A percentile compares a stretch with the other conserved stretches of the same genome.
Evolutionary conservation across 2,797 vertebrate genomes (phyloP).

Genomic region (Sarcoramphus papa): DNA sequence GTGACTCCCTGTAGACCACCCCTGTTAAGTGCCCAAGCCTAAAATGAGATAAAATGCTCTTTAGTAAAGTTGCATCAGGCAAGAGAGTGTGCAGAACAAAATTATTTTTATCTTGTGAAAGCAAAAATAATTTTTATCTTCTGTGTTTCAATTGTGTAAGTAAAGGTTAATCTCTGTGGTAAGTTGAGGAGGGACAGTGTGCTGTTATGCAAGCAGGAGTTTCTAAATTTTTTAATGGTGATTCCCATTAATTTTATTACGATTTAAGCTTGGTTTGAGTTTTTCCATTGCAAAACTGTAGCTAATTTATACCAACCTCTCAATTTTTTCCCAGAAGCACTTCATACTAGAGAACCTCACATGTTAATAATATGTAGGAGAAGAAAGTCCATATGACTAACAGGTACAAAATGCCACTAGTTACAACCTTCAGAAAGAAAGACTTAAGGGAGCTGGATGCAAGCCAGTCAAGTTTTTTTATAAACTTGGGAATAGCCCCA

Average conservation of each 20-base stretch:
- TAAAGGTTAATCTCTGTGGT: not conserved
- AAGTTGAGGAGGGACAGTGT: not conserved
- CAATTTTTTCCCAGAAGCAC: not conserved
- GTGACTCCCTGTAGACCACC: not conserved
- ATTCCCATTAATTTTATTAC: not conserved
- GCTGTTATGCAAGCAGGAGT: not conserved
- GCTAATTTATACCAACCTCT: not conserved
- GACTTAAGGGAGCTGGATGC: not conserved
- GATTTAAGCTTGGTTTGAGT: not conserved
- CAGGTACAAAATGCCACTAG: not conserved
- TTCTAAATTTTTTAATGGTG: not conserved
- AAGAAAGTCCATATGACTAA: not conserved
- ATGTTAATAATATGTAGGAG: not conserved
- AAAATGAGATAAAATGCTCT: not conserved
- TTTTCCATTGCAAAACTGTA: not conserved
- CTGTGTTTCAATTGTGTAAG: not conserved
- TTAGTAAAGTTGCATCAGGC: not conserved
- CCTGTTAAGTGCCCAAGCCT: not conserved
- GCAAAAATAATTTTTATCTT: not conserved
- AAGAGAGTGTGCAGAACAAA: not conserved
- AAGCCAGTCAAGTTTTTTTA: not conserved
- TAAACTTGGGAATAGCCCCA: not conserved
- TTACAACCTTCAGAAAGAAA: not conserved
- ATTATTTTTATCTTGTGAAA: not conserved
- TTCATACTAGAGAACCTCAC: not conserved